Conservation (phyloP, 1,140 invertebrate genomes). For the Brachionus paranguensis region DNA sequence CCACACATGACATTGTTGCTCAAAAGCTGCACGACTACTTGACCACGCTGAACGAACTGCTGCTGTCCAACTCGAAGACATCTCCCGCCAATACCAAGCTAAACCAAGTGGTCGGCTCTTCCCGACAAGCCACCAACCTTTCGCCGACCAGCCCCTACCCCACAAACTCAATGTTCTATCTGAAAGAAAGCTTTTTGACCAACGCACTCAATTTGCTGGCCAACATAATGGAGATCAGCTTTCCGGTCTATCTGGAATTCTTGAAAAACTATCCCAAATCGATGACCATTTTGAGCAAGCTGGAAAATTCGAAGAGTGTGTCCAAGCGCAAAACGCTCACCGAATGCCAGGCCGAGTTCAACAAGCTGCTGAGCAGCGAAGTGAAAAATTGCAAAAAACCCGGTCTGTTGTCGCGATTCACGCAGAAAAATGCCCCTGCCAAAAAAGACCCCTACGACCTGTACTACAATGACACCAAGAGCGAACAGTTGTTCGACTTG, state of each 20-base stretch:
- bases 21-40: constrained; percentile 33
- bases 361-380: background rate
- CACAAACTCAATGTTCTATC: background rate
- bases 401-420: background rate
- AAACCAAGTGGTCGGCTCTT: background rate
- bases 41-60: background rate
- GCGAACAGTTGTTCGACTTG: background rate
- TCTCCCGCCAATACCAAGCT: background rate
- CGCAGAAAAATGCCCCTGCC: background rate
- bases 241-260: constrained; percentile 36
- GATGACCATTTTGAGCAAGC: constrained; percentile 31
- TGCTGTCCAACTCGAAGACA: background rate
- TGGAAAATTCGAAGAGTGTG: background rate
- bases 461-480: constrained; percentile 30
- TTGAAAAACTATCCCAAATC: constrained; percentile 39
- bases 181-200: constrained; percentile 27
- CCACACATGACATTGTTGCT: constrained; percentile 30
- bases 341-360: background rate
- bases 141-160: background rate
- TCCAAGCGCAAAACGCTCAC: background rate
- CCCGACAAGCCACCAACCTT: background rate
- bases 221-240: constrained; percentile 38
- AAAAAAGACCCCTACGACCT: constrained; percentile 26
- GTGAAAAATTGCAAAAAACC: background rate
- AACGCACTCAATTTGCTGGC: constrained; percentile 12